A percentile compares a stretch with the other conserved stretches of the same genome.
phyloP scores from a whole-genome alignment of 2,113 vertebrate genomes.

The Grammomys surdaster region DNA sequence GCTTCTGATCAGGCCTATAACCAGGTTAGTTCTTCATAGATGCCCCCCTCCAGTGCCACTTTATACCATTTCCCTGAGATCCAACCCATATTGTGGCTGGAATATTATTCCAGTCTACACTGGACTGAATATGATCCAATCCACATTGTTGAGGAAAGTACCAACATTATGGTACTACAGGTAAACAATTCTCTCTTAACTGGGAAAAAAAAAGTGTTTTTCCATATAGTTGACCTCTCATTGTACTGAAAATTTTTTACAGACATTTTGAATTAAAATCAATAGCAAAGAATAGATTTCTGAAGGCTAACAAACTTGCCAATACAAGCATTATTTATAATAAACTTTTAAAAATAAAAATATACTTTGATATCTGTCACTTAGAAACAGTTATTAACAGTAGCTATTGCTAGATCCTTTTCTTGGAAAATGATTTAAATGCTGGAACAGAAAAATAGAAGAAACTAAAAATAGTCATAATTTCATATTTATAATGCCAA shows the following conservation, averaged over 20 bases:
- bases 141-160: not conserved
- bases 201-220: not conserved
- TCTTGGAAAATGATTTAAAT: slow-evolving; percentile 22
- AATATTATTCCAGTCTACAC: too few species aligned
- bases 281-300: not conserved
- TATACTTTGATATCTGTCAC: slow-evolving; percentile 36
- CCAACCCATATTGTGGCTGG: too few species aligned
- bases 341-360: not conserved
- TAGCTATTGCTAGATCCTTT: slow-evolving; percentile 38
- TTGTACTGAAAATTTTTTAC: not conserved
- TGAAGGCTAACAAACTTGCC: slow-evolving; percentile 21
- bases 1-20: not conserved
- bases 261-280: not conserved
- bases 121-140: not conserved
- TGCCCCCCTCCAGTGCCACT: not conserved
- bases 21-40: not conserved
- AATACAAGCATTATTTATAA: slow-evolving; percentile 20
- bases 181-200: not conserved
- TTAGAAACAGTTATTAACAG: slow-evolving; percentile 45
- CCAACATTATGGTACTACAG: not conserved
- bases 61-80: not conserved
- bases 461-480: slow-evolving; percentile 18
- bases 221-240: slow-evolving; percentile 8
- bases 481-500: slow-evolving; percentile 30
- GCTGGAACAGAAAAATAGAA: slow-evolving; percentile 53